Evolutionary conservation across 2,888 invertebrate species (phyloP).

Genomic region (Linnaemya tessellans): DNA sequence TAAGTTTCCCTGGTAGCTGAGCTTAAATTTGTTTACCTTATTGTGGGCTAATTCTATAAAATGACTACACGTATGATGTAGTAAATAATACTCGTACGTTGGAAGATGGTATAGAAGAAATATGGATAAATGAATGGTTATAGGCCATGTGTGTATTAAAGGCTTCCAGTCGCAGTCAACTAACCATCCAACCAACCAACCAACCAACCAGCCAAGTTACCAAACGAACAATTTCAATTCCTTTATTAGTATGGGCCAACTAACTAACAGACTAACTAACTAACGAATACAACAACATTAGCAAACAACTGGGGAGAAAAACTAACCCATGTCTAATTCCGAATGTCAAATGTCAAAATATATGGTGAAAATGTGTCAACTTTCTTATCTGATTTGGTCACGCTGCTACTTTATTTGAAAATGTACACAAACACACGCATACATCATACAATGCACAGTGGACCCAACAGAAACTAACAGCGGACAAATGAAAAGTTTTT

Average conservation of each 20-base stretch:
- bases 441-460: neutral
- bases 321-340: slow-evolving; percentile 78
- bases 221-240: slow-evolving; percentile 39
- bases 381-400: slow-evolving; percentile 83
- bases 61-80: slow-evolving; percentile 25
- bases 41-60: slow-evolving; percentile 47
- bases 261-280: slow-evolving; percentile 42
- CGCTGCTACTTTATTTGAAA: slow-evolving; percentile 80
- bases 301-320: slow-evolving; percentile 27
- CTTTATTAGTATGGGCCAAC: slow-evolving; percentile 47
- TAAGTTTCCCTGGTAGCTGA: slow-evolving; percentile 17
- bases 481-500: too few relatives aligned
- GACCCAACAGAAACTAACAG: neutral
- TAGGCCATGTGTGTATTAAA: slow-evolving; percentile 8
- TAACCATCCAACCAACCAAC: too few relatives aligned
- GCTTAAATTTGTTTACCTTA: neutral
- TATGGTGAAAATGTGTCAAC: slow-evolving; percentile 83
- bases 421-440: slow-evolving; percentile 26
- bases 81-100: slow-evolving; percentile 21
- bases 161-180: slow-evolving; percentile 7
- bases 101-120: slow-evolving; percentile 22
- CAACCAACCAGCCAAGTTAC: slow-evolving; percentile 7
- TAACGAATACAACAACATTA: slow-evolving; percentile 16
- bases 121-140: neutral
- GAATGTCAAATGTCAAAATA: slow-evolving; percentile 83